These are phyloP conservation scores for Stictocephala bisonia DNA, from an alignment of 2,888 invertebrate genomes.

Conservation along the genomic window DNA sequence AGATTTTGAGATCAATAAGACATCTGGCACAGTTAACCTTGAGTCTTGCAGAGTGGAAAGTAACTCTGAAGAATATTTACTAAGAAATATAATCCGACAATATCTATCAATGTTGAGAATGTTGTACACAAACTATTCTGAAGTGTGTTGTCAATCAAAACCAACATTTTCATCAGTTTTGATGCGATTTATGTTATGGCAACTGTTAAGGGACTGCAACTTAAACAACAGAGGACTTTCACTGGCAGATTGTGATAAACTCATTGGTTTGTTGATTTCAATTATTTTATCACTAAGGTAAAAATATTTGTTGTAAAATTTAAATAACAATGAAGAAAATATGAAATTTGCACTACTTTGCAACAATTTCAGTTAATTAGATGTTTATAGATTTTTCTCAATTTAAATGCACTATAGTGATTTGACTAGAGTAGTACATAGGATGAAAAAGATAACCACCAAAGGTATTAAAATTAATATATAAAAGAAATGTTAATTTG, in stretches of 20 bases:
- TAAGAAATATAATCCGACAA: slow-evolving; percentile 22
- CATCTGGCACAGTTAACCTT: too few species aligned
- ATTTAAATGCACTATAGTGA: too few species aligned
- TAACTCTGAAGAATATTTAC: slow-evolving; percentile 23
- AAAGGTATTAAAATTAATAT: too few species aligned
- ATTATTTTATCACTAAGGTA: not conserved
- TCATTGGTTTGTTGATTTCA: slow-evolving; percentile 24
- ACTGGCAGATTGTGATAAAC: slow-evolving; percentile 37
- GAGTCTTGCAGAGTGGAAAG: not conserved
- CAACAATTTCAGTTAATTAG: too few species aligned
- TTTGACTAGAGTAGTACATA: too few species aligned
- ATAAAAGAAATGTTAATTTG: too few species aligned
- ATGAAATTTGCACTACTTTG: too few species aligned
- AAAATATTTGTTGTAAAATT: too few species aligned
- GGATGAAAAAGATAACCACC: too few species aligned
- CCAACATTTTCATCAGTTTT: not conserved
- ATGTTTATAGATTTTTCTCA: too few species aligned
- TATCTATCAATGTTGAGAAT: slow-evolving; percentile 17
- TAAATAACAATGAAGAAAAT: too few species aligned
- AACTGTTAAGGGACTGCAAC: slow-evolving; percentile 41
- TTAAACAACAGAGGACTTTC: slow-evolving; percentile 29
- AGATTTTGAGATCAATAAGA: too few species aligned
- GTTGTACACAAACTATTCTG: slow-evolving; percentile 36
- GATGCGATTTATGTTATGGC: slow-evolving; percentile 41
- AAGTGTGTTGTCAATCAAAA: slow-evolving; percentile 28